Conservation (phyloP, 1,140 invertebrate genomes). For the Babylonia areolata region DNA sequence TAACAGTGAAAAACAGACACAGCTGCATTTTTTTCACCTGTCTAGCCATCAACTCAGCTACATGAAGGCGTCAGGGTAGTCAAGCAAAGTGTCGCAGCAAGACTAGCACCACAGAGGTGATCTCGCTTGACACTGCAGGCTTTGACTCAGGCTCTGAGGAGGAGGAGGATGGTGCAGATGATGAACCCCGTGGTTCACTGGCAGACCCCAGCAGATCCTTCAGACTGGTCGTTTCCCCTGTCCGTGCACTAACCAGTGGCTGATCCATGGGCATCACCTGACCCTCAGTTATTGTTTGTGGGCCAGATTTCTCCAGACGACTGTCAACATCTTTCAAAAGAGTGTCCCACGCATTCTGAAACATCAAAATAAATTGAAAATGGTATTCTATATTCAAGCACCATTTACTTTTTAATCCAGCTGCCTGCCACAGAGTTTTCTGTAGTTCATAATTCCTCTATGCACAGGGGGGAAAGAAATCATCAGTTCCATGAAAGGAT, state of each 20-base stretch:
- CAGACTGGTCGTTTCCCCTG: slow-evolving; percentile 45
- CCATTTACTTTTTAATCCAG: no score
- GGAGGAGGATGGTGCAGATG: neutral
- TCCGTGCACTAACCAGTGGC: slow-evolving; percentile 53
- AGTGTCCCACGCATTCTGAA: slow-evolving; percentile 62
- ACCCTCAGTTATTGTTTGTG: slow-evolving; percentile 33
- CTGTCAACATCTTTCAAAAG: slow-evolving; percentile 59
- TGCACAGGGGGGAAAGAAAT: no score
- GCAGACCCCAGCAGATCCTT: slow-evolving; percentile 40
- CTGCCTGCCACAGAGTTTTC: no score
- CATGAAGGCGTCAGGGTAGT: slow-evolving; percentile 71
- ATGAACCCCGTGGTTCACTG: neutral
- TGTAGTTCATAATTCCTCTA: no score
- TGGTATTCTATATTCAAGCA: no score
- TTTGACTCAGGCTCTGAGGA: neutral
- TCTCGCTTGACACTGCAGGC: neutral
- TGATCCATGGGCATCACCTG: slow-evolving; percentile 50
- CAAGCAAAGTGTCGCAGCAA: slow-evolving; percentile 70
- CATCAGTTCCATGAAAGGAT: no score
- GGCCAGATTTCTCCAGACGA: slow-evolving; percentile 39
- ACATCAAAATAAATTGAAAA: slow-evolving; percentile 25
- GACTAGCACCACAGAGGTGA: slow-evolving; percentile 54
- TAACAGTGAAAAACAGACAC: no score
- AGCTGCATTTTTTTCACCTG: slow-evolving; percentile 52
- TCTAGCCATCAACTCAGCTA: slow-evolving; percentile 50